These are phyloP conservation scores for Meandrusa payeni DNA, from an alignment of 2,888 invertebrate species.

Conservation along the genomic window DNA sequence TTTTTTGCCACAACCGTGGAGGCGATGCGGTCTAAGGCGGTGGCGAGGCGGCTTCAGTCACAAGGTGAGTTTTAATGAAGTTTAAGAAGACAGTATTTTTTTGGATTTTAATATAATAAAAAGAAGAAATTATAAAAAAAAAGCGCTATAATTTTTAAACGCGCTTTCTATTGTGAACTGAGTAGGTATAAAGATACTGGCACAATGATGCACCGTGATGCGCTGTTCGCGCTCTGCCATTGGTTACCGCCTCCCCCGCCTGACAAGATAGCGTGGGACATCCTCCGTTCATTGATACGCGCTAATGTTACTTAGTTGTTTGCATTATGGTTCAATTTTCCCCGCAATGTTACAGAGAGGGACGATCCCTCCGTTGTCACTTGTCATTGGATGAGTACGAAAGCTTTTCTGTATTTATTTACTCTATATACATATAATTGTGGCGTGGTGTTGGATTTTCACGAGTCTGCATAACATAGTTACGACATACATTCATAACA, in stretches of 20 bases:
- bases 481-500: no score
- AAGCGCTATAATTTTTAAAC: no score
- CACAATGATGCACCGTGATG: constrained; percentile 75
- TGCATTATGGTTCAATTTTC: constrained; percentile 40
- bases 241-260: constrained; percentile 74
- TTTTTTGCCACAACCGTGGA: constrained; percentile 49
- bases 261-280: constrained; percentile 78
- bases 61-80: constrained; percentile 83
- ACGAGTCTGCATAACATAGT: neutral
- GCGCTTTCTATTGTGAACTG: neutral
- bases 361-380: constrained; percentile 73
- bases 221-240: constrained; percentile 57
- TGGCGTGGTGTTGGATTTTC: constrained; percentile 26
- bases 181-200: constrained; percentile 65
- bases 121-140: no score
- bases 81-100: no score
- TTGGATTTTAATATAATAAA: no score
- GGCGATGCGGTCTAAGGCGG: constrained; percentile 86
- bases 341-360: constrained; percentile 46
- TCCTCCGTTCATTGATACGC: constrained; percentile 51
- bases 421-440: constrained; percentile 40
- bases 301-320: constrained; percentile 34
- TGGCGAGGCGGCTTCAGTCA: constrained; percentile 85
- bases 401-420: constrained; percentile 72
- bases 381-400: constrained; percentile 75